Percentiles rank a stretch among this genome's conserved stretches.
phyloP scores from a whole-genome alignment of 2,888 invertebrate species.

The Drosophila maculinotata region DNA sequence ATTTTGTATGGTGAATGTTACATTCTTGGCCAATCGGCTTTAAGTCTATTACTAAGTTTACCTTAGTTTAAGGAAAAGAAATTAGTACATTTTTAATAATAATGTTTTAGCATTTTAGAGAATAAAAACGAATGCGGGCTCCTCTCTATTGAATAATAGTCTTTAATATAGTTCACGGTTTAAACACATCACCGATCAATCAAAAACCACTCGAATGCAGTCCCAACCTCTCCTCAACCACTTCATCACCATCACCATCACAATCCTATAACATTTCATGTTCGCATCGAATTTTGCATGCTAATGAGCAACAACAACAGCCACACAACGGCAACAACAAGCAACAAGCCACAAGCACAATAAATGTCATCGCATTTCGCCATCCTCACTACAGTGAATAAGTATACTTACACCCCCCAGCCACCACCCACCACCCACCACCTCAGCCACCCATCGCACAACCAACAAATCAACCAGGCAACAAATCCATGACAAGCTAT shows the following conservation, averaged over 20 bases:
- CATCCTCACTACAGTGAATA: no score
- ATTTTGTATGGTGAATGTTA: no score
- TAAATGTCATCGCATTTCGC: slow-evolving; percentile 27
- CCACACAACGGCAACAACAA: slow-evolving; percentile 7
- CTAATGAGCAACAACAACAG: slow-evolving; percentile 35
- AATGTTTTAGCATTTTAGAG: no score
- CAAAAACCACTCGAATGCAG: slow-evolving; percentile 8
- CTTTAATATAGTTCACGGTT: not conserved
- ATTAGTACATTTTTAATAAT: no score
- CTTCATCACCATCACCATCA: slow-evolving; percentile 3
- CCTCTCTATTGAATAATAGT: no score
- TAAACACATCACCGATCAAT: slow-evolving; percentile 4
- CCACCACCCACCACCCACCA: no score
- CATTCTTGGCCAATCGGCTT: no score
- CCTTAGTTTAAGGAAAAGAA: no score
- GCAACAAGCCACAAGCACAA: slow-evolving; percentile 15
- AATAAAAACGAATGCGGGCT: no score
- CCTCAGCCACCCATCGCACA: no score
- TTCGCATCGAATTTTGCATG: slow-evolving; percentile 16
- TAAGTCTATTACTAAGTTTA: no score
- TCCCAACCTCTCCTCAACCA: not conserved
- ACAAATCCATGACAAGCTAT: slow-evolving; percentile 20
- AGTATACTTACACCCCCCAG: no score
- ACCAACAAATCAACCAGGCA: slow-evolving; percentile 11
- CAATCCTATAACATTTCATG: slow-evolving; percentile 17